Evolutionary conservation across 2,888 invertebrate species (phyloP).

Genomic region (Mesodorylaimus sp.): DNA sequence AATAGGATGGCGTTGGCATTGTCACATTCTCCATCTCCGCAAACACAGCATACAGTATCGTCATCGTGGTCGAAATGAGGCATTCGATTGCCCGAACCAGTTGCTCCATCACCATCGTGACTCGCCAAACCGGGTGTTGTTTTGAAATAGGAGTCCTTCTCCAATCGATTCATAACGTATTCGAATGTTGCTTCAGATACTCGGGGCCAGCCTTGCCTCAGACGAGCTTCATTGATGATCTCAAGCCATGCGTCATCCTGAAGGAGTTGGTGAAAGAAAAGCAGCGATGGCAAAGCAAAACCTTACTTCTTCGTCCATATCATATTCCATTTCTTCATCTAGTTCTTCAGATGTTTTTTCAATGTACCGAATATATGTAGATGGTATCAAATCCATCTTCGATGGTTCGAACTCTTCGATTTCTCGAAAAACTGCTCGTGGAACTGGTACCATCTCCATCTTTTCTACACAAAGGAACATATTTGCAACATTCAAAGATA

Average conservation of each 20-base stretch:
- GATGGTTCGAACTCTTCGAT: constrained; percentile 58
- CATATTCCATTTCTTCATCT: constrained; percentile 81
- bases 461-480: background rate
- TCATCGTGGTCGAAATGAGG: constrained; percentile 46
- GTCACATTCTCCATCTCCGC: constrained; percentile 95
- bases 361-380: constrained; percentile 70
- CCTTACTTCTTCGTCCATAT: constrained; percentile 71
- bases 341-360: constrained; percentile 82
- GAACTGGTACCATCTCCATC: constrained; percentile 32
- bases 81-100: background rate
- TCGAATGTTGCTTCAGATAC: constrained; percentile 80
- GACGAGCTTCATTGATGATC: constrained; percentile 62
- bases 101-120: background rate
- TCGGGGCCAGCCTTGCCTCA: constrained; percentile 43
- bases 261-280: constrained; percentile 11
- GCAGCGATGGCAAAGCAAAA: background rate
- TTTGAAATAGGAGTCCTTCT: constrained; percentile 91
- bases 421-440: constrained; percentile 50
- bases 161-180: constrained; percentile 84
- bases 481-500: background rate
- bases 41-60: constrained; percentile 95
- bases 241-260: constrained; percentile 76
- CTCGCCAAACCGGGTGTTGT: constrained; percentile 19
- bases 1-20: constrained; percentile 95
- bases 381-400: constrained; percentile 66